A percentile compares a stretch with the other conserved stretches of the same genome.
phyloP scores from a whole-genome alignment of 2,888 invertebrate genomes.

The Pseudanteris insignis region DNA sequence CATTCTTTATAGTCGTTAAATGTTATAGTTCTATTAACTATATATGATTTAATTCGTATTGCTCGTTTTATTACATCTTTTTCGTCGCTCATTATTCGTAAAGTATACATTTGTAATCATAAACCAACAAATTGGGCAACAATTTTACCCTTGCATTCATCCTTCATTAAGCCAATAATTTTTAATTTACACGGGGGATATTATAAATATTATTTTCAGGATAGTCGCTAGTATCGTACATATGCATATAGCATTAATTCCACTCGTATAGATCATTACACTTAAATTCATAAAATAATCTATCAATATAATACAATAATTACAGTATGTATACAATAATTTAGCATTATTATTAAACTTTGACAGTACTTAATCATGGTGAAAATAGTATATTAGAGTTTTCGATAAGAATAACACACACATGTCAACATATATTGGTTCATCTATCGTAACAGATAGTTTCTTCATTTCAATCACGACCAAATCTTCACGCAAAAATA shows the following conservation, averaged over 20 bases:
- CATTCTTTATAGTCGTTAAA: constrained; percentile 2
- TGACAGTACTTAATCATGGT: constrained; percentile 5
- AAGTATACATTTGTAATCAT: constrained; percentile 4
- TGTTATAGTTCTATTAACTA: too few relatives aligned
- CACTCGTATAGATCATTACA: constrained; percentile 15
- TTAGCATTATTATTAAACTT: background rate
- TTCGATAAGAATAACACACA: constrained; percentile 8
- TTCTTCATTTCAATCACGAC: constrained; percentile 2
- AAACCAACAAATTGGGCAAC: background rate
- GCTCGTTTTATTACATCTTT: constrained; percentile 6
- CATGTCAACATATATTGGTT: constrained; percentile 8
- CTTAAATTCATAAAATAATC: constrained; percentile 1
- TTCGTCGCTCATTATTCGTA: background rate
- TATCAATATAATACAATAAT: constrained; percentile 3
- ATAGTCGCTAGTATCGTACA: constrained; percentile 55
- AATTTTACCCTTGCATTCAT: constrained; percentile 36
- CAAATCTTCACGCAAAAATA: constrained; percentile 4
- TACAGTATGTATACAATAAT: background rate
- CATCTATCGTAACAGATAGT: constrained; percentile 45
- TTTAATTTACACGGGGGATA: background rate
- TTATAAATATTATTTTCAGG: background rate
- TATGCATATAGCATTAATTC: constrained; percentile 44
- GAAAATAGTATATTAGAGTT: constrained; percentile 3
- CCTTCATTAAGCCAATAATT: constrained; percentile 8
- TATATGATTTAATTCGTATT: too few relatives aligned